Percentiles rank a stretch among this genome's conserved stretches.
phyloP scores from a whole-genome alignment of 2,888 invertebrate species.

The Stenolophus ochropezus region DNA sequence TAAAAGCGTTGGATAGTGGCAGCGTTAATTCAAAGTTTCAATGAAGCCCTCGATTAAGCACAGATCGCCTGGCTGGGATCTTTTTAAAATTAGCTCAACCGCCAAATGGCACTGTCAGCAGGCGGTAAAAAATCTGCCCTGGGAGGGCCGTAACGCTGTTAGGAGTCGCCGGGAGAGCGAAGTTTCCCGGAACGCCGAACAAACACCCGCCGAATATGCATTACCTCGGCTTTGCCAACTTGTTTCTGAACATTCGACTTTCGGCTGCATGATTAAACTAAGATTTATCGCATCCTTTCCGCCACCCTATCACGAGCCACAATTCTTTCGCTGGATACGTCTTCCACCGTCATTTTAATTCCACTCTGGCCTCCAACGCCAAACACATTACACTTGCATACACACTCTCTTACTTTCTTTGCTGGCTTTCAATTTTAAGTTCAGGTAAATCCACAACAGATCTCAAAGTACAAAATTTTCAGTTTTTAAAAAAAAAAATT shows the following conservation, averaged over 20 bases:
- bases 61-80: slow-evolving; percentile 28
- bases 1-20: background rate
- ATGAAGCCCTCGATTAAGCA: slow-evolving; percentile 12
- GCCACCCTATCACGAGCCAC: slow-evolving; percentile 21
- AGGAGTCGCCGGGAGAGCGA: slow-evolving; percentile 39
- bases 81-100: slow-evolving; percentile 50
- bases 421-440: too few species aligned
- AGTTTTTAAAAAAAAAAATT: too few species aligned
- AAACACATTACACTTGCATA: too few species aligned
- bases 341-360: slow-evolving; percentile 34
- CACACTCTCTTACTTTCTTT: too few species aligned
- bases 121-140: slow-evolving; percentile 53
- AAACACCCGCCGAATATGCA: slow-evolving; percentile 32
- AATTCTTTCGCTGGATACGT: slow-evolving; percentile 24
- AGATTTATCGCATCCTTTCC: slow-evolving; percentile 34
- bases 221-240: slow-evolving; percentile 34
- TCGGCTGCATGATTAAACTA: slow-evolving; percentile 44
- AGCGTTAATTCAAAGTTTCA: background rate
- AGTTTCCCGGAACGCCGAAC: slow-evolving; percentile 41
- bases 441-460: too few species aligned
- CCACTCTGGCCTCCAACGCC: background rate
- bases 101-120: slow-evolving; percentile 58
- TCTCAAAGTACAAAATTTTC: too few species aligned
- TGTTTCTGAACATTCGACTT: slow-evolving; percentile 44
- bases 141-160: slow-evolving; percentile 55